These are phyloP conservation scores for Haliclystus octoradiatus DNA, from an alignment of 30 jellyfish, hydroid and myxozoan species.

Conservation along the genomic window DNA sequence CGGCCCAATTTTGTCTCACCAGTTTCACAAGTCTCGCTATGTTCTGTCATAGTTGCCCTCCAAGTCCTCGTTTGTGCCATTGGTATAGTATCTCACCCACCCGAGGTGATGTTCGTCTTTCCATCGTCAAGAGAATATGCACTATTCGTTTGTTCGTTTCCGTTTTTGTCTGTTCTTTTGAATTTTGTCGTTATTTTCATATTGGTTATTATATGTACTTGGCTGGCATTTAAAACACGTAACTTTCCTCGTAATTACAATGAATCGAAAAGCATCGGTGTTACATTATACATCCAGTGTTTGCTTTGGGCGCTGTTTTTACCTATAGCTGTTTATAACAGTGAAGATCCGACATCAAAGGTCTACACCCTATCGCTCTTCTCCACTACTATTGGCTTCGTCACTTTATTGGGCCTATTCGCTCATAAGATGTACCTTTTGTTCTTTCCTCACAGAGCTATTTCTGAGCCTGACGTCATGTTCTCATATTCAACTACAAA, in stretches of 20 bases:
- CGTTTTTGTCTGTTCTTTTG: slow-evolving; percentile 30
- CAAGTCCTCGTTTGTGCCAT: slow-evolving; percentile 43
- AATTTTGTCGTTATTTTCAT: slow-evolving; percentile 39
- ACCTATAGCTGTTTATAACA: slow-evolving; percentile 26
- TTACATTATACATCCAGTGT: slow-evolving; percentile 65
- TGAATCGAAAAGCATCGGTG: slow-evolving; percentile 72
- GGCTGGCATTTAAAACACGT: slow-evolving; percentile 65
- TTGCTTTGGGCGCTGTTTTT: slow-evolving; percentile 62
- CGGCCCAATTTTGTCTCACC: slow-evolving; percentile 59
- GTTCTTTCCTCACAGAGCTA: too few relatives aligned
- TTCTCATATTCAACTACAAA: too few relatives aligned
- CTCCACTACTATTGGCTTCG: too few relatives aligned
- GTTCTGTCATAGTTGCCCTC: slow-evolving; percentile 27
- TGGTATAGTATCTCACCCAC: slow-evolving; percentile 43
- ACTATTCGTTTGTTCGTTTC: slow-evolving; percentile 7
- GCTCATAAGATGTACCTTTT: slow-evolving; percentile 19
- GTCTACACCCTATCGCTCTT: too few relatives aligned
- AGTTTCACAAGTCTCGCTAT: slow-evolving; percentile 34
- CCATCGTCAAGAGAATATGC: slow-evolving; percentile 19
- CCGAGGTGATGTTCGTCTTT: slow-evolving; percentile 4
- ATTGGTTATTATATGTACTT: slow-evolving; percentile 58
- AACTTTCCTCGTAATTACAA: slow-evolving; percentile 79
- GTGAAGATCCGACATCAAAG: too few relatives aligned
- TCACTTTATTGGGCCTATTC: too few relatives aligned
- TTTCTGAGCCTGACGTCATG: too few relatives aligned